Evolutionary conservation across 2,113 vertebrate species (phyloP).

Genomic region (Etia nguti): DNA sequence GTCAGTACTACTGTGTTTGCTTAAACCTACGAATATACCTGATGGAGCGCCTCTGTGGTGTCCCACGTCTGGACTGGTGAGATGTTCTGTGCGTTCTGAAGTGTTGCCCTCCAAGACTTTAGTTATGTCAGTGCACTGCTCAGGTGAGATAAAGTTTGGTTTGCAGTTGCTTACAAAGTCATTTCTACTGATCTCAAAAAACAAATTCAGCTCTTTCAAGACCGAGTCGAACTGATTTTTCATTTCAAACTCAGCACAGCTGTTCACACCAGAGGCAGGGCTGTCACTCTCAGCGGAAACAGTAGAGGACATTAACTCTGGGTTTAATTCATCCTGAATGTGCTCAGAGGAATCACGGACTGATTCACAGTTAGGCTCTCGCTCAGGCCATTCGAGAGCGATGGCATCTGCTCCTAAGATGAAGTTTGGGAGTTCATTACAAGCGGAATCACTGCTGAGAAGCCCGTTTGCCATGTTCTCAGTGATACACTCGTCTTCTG

Average conservation of each 20-base stretch:
- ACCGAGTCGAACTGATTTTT: constrained; percentile 80
- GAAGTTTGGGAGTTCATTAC: constrained; percentile 1
- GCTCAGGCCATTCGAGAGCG: neutral
- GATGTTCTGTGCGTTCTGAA: neutral
- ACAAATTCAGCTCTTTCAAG: constrained; percentile 77
- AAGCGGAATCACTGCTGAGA: neutral
- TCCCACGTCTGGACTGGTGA: neutral
- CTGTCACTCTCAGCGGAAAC: neutral
- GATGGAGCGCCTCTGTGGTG: neutral
- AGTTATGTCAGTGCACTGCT: neutral
- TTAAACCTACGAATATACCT: constrained; percentile 4
- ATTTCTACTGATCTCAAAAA: constrained; percentile 74
- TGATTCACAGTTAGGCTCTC: neutral
- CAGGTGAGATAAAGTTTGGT: neutral
- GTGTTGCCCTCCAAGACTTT: neutral
- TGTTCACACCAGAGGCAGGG: constrained; percentile 39
- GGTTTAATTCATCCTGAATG: neutral
- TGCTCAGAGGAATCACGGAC: neutral
- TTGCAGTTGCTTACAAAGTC: neutral
- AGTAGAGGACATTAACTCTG: neutral
- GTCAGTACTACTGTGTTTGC: neutral
- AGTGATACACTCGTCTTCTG: neutral
- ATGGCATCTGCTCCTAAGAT: neutral
- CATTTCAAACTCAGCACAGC: constrained; percentile 69
- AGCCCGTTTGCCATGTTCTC: neutral